Conservation (phyloP, 2,888 invertebrate species). For the Listrodromus nycthemerus region DNA sequence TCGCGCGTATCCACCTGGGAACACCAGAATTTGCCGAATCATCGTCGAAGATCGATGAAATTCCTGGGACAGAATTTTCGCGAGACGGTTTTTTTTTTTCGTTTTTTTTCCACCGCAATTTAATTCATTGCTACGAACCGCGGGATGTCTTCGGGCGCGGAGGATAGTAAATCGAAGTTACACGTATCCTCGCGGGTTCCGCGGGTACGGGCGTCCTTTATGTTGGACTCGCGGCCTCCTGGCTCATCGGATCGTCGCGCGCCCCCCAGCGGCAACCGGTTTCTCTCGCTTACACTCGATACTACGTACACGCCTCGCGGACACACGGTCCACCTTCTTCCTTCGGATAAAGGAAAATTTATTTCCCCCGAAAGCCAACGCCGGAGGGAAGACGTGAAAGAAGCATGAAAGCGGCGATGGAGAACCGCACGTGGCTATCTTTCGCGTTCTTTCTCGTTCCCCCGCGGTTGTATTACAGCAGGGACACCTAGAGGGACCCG, state of each 20-base stretch:
- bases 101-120: conserved; percentile 46
- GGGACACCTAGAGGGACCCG: conserved; percentile 27
- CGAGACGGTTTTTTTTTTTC: conserved; percentile 5
- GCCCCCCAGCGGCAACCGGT: conserved; percentile 59
- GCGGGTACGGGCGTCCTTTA: conserved; percentile 40
- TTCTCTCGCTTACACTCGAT: conserved; percentile 48
- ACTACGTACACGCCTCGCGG: conserved; percentile 1
- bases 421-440: background rate
- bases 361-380: conserved; percentile 61
- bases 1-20: conserved; percentile 16
- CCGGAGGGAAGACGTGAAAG: conserved; percentile 26
- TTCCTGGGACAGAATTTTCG: conserved; percentile 8
- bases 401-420: conserved; percentile 18
- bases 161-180: conserved; percentile 92
- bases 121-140: conserved; percentile 37
- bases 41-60: conserved; percentile 41
- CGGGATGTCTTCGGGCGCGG: conserved; percentile 87
- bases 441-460: background rate
- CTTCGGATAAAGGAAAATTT: conserved; percentile 63
- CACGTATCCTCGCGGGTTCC: conserved; percentile 86
- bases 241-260: conserved; percentile 44
- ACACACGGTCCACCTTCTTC: conserved; percentile 9
- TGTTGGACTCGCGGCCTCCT: conserved; percentile 48
- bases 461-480: conserved; percentile 35
- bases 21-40: conserved; percentile 50